Evolutionary conservation across 2,888 invertebrate species (phyloP).

Genomic region (Erynnis tages): DNA sequence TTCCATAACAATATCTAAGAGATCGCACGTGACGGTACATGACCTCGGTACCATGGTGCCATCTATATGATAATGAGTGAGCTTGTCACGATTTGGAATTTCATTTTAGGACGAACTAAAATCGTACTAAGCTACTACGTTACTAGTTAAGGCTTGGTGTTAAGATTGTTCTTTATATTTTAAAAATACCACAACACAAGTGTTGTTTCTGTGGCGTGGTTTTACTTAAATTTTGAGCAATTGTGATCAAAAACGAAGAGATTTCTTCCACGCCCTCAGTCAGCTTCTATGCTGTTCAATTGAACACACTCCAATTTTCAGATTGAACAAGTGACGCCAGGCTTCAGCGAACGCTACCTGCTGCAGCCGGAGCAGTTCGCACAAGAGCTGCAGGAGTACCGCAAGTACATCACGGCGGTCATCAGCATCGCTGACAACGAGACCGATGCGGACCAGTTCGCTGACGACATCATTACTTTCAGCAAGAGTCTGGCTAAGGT

Average conservation of each 20-base stretch:
- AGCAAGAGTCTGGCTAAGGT: constrained; percentile 83
- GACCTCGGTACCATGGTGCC: neutral
- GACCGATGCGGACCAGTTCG: constrained; percentile 72
- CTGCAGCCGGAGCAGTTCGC: constrained; percentile 82
- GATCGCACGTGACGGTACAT: constrained; percentile 1
- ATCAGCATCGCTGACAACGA: constrained; percentile 70
- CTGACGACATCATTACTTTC: constrained; percentile 82
- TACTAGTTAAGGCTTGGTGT: too few relatives aligned
- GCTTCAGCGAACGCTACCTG: constrained; percentile 84
- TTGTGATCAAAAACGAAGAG: too few relatives aligned
- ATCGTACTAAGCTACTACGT: too few relatives aligned
- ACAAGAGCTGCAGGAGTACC: constrained; percentile 82
- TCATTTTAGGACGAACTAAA: neutral
- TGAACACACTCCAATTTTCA: constrained; percentile 38
- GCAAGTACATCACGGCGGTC: constrained; percentile 82
- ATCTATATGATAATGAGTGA: constrained; percentile 13
- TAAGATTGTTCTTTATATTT: too few relatives aligned
- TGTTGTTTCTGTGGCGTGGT: too few relatives aligned
- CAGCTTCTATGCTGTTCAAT: too few relatives aligned
- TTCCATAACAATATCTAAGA: constrained; percentile 6
- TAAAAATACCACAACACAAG: too few relatives aligned
- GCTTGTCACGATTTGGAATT: constrained; percentile 9
- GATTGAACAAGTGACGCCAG: constrained; percentile 85
- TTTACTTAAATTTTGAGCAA: too few relatives aligned
- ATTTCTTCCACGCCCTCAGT: too few relatives aligned